A percentile compares a stretch with the other conserved stretches of the same genome.
These are phyloP conservation scores for Clarias laeviceps DNA, from an alignment of 2,797 vertebrate species.

Conservation along the genomic window DNA sequence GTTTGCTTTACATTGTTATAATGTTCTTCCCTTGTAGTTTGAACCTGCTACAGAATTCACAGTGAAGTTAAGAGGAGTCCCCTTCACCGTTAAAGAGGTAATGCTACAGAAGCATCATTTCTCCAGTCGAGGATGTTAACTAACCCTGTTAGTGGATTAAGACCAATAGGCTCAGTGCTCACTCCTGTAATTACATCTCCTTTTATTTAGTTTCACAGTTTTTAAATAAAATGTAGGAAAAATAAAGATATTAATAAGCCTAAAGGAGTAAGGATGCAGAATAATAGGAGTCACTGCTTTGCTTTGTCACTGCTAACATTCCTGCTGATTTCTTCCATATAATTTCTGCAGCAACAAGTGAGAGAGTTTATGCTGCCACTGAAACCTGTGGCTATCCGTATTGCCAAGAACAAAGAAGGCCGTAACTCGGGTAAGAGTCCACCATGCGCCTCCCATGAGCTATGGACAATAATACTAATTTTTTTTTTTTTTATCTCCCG, in stretches of 20 bases:
- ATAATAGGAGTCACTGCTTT: neutral
- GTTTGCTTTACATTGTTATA: neutral
- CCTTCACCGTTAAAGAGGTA: slow-evolving; percentile 88
- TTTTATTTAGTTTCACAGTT: neutral
- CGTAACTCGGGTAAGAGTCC: slow-evolving; percentile 81
- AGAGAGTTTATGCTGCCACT: slow-evolving; percentile 88
- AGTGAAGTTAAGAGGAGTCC: slow-evolving; percentile 87
- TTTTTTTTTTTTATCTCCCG: neutral
- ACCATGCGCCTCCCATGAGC: too few relatives aligned
- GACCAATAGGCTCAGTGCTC: neutral
- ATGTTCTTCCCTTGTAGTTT: slow-evolving; percentile 44
- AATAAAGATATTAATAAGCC: neutral
- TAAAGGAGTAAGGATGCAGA: neutral
- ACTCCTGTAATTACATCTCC: neutral
- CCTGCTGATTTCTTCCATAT: neutral
- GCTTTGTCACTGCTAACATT: neutral
- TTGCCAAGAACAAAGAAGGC: slow-evolving; percentile 80
- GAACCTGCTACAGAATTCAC: slow-evolving; percentile 80
- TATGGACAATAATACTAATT: neutral
- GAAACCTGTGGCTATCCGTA: slow-evolving; percentile 85
- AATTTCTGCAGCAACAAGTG: slow-evolving; percentile 81
- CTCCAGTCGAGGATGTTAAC: neutral
- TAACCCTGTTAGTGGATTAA: neutral
- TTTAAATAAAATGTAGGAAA: neutral
- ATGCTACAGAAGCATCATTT: neutral